Evolutionary conservation across 2,113 vertebrate species (phyloP).

Genomic region (Myotis brandtii): DNA sequence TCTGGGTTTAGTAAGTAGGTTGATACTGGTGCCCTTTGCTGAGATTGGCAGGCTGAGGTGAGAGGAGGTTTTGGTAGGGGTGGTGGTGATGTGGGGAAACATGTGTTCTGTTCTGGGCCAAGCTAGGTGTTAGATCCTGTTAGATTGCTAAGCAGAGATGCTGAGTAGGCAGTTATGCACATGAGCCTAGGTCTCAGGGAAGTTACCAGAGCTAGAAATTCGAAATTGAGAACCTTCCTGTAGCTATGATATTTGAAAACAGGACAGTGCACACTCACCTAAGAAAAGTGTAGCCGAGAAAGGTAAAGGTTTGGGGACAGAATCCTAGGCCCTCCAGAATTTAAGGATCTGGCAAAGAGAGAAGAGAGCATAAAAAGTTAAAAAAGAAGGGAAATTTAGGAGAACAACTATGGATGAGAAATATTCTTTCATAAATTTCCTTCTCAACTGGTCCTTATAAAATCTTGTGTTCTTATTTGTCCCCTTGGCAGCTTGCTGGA

Average conservation of each 20-base stretch:
- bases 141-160: background rate
- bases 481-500: background rate
- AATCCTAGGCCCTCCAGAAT: rapidly evolving
- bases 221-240: background rate
- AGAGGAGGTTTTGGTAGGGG: background rate
- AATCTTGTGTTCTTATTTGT: background rate
- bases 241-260: background rate
- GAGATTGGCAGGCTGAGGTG: background rate
- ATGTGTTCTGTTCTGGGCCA: background rate
- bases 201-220: background rate
- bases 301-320: background rate
- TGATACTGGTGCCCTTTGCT: background rate
- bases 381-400: background rate
- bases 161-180: no score
- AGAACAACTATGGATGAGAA: background rate
- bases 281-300: background rate
- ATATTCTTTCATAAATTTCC: background rate
- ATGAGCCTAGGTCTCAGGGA: rapidly evolving
- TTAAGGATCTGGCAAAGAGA: background rate
- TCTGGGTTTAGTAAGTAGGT: background rate
- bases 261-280: background rate
- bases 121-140: background rate
- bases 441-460: background rate
- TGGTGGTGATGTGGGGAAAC: background rate
- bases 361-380: background rate